Conservation (phyloP, 1,140 invertebrate genomes). For the Apis laboriosa region DNA sequence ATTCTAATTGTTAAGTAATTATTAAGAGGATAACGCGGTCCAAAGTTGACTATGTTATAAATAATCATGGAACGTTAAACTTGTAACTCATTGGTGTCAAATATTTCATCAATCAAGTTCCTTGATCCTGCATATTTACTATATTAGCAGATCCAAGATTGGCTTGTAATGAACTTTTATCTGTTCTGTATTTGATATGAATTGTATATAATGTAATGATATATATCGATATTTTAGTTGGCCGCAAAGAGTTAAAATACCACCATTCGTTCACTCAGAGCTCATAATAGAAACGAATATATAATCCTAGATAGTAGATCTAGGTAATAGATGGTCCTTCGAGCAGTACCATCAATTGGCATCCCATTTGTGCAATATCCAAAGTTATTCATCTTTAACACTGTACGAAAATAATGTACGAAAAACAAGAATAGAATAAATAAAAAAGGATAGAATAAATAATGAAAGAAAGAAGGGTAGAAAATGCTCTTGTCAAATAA, state of each 20-base stretch:
- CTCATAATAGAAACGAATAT: too few relatives aligned
- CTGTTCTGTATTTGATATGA: constrained; percentile 69
- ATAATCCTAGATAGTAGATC: too few relatives aligned
- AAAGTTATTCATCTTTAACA: too few relatives aligned
- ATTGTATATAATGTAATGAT: too few relatives aligned
- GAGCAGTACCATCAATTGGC: too few relatives aligned
- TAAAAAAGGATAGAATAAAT: not conserved
- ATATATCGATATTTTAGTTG: too few relatives aligned
- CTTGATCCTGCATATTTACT: constrained; percentile 64
- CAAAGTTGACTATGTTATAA: constrained; percentile 47
- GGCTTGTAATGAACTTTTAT: constrained; percentile 77
- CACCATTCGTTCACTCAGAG: too few relatives aligned
- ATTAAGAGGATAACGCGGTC: not conserved
- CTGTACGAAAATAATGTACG: not conserved
- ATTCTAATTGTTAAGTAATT: not conserved
- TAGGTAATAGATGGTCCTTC: too few relatives aligned
- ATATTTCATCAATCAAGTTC: constrained; percentile 53
- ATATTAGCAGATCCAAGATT: constrained; percentile 77
- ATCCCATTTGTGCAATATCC: too few relatives aligned
- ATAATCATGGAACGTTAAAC: constrained; percentile 38
- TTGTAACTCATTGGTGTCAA: not conserved
- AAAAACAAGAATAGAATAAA: too few relatives aligned
- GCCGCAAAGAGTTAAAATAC: too few relatives aligned
- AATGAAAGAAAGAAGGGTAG: not conserved
- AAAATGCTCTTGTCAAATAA: not conserved